These are phyloP conservation scores for Apostichopus leukothele DNA, from an alignment of 53 echinoderm and acorn worm species.

Conservation along the genomic window DNA sequence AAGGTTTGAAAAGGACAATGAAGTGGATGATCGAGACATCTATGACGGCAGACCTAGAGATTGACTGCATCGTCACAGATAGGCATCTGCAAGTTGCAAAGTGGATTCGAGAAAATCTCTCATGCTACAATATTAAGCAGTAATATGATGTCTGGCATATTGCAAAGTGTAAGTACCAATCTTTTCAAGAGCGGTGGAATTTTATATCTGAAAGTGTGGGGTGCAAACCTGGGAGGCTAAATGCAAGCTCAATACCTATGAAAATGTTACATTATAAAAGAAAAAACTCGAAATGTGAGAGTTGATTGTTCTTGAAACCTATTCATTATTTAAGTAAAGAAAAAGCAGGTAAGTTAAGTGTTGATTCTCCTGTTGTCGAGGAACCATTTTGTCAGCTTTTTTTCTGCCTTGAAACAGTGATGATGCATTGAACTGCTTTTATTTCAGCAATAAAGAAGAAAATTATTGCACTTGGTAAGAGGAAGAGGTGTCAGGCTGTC, in stretches of 20 bases:
- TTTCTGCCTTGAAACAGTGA: neutral
- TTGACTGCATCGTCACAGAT: conserved; percentile 34
- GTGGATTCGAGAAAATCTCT: conserved; percentile 50
- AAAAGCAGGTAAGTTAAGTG: neutral
- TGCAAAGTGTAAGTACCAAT: conserved; percentile 51
- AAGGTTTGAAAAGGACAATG: neutral
- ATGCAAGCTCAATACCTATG: accelerated
- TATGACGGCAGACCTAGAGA: neutral
- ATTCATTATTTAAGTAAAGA: no score
- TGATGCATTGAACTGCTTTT: neutral
- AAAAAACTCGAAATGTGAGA: no score
- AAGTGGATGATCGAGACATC: conserved; percentile 18
- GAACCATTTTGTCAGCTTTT: neutral
- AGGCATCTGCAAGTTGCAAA: conserved; percentile 60
- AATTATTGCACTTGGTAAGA: conserved; percentile 42
- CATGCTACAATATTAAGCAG: conserved; percentile 48
- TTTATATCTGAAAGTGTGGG: no score
- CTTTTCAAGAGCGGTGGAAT: no score
- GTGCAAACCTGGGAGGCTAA: no score
- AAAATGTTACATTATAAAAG: no score
- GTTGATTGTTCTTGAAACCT: no score
- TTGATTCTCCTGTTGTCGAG: neutral
- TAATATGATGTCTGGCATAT: conserved; percentile 71
- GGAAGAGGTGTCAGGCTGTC: conserved; percentile 35
- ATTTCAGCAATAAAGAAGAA: conserved; percentile 55